Evolutionary conservation across 2,888 invertebrate genomes (phyloP).

Genomic region (Slavum lentiscoides): DNA sequence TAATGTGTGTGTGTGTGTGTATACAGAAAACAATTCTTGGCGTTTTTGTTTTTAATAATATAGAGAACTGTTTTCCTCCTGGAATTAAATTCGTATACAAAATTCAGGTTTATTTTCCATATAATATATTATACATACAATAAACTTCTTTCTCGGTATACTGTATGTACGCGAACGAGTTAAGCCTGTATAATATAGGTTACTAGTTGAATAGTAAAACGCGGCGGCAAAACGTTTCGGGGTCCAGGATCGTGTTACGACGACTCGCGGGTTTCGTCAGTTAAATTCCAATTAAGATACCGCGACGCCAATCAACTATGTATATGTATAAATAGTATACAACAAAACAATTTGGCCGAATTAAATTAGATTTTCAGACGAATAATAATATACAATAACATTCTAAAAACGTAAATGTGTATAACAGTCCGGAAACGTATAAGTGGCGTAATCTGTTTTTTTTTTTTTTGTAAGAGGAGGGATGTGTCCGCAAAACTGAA

Average conservation of each 20-base stretch:
- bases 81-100: neutral
- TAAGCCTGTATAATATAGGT: too few species aligned
- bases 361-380: too few species aligned
- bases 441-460: too few species aligned
- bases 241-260: neutral
- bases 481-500: too few species aligned
- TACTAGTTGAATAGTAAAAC: neutral
- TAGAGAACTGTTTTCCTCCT: slow-evolving; percentile 4
- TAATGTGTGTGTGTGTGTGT: neutral
- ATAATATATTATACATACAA: neutral
- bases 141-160: neutral
- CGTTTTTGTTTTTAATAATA: neutral
- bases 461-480: too few species aligned
- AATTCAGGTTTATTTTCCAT: slow-evolving; percentile 24
- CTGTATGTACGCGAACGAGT: neutral
- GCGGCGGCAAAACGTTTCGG: neutral
- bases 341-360: too few species aligned
- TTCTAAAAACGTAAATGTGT: neutral
- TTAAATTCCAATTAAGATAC: slow-evolving; percentile 26
- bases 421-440: neutral
- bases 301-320: neutral
- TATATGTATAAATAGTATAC: too few species aligned
- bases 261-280: neutral
- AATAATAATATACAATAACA: too few species aligned
- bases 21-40: neutral